Percentiles rank a stretch among this genome's conserved stretches.
These are phyloP conservation scores for Emmelina monodactyla DNA, from an alignment of 2,888 invertebrate genomes.

Conservation along the genomic window DNA sequence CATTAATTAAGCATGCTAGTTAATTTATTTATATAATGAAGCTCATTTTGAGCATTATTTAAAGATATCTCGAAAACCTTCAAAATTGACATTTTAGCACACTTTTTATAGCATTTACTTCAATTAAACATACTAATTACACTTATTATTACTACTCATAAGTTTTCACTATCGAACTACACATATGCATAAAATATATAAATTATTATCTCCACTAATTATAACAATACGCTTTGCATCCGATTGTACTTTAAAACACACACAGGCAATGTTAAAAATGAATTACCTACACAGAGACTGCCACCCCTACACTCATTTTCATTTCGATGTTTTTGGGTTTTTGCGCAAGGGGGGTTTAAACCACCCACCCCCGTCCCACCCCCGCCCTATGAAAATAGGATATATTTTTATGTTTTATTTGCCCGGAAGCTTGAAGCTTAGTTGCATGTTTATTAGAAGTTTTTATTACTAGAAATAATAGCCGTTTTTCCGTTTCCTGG, in stretches of 20 bases:
- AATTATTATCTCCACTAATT: not conserved
- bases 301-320: conserved; percentile 64
- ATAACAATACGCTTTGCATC: conserved; percentile 6
- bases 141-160: too few relatives aligned
- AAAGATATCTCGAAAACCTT: too few relatives aligned
- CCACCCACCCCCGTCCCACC: conserved; percentile 27
- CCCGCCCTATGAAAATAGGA: conserved; percentile 66
- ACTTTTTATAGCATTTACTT: too few relatives aligned
- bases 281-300: conserved; percentile 61
- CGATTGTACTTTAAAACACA: conserved; percentile 64
- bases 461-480: conserved; percentile 64
- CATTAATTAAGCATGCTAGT: too few relatives aligned
- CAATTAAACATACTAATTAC: too few relatives aligned
- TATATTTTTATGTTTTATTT: conserved; percentile 68
- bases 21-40: too few relatives aligned
- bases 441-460: conserved; percentile 67
- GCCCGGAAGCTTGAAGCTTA: conserved; percentile 64
- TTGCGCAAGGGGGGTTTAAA: conserved; percentile 54
- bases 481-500: conserved; percentile 32
- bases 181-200: too few relatives aligned
- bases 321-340: conserved; percentile 68
- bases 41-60: too few relatives aligned
- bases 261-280: conserved; percentile 65
- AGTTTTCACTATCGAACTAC: too few relatives aligned
- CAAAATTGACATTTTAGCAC: too few relatives aligned